These are phyloP conservation scores for Psilopogon haemacephalus DNA, from an alignment of 2,113 vertebrate genomes.

Conservation along the genomic window DNA sequence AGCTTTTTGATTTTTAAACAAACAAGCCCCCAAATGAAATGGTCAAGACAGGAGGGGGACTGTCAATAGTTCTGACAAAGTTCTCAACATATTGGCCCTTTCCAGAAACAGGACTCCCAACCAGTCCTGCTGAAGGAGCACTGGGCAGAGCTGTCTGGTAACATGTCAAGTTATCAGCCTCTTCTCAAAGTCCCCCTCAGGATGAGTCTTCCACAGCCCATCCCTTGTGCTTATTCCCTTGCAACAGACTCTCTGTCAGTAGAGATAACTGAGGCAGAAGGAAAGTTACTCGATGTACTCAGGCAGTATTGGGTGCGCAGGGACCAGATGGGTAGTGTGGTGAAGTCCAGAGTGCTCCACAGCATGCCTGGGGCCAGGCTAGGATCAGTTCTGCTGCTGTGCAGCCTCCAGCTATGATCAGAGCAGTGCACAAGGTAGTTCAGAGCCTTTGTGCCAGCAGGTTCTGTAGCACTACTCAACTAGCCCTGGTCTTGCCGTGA, in stretches of 20 bases:
- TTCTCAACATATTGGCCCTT: background rate
- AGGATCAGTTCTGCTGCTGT: background rate
- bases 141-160: background rate
- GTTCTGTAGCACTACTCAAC: background rate
- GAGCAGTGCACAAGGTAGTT: background rate
- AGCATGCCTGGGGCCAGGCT: background rate
- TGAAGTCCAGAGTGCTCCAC: background rate
- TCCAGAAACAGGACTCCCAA: background rate
- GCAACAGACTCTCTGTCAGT: background rate
- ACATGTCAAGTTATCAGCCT: background rate
- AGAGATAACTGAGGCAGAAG: background rate
- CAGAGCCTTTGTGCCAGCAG: background rate
- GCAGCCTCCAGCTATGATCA: rapidly evolving
- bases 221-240: background rate
- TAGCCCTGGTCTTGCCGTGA: background rate
- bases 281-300: background rate
- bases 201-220: background rate
- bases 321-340: background rate
- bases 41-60: background rate
- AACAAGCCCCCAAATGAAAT: no score
- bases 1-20: background rate
- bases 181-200: background rate
- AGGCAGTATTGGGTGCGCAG: background rate
- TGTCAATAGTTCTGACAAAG: background rate
- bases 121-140: background rate